Evolutionary conservation across 2,113 vertebrate species (phyloP).

Genomic region (Uria lomvia): DNA sequence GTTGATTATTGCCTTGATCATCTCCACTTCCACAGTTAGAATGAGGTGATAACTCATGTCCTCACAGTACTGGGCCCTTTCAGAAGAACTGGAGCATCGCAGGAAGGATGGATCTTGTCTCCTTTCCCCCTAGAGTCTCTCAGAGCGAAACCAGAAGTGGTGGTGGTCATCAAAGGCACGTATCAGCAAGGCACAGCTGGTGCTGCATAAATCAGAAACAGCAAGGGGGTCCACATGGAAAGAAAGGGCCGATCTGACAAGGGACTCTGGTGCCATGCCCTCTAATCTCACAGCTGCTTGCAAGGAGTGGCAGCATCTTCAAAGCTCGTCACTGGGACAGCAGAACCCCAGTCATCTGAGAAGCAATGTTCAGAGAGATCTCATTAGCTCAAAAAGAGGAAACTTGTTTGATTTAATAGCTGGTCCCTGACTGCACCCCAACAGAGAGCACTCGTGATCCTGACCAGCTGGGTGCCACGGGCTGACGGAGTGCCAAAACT

Average conservation of each 20-base stretch:
- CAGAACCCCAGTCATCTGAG: neutral
- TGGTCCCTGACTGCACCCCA: neutral
- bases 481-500: neutral
- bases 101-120: neutral
- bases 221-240: neutral
- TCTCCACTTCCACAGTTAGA: neutral
- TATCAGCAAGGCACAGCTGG: neutral
- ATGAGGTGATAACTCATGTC: neutral
- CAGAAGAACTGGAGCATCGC: neutral
- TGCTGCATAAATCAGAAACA: neutral
- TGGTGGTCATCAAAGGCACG: neutral
- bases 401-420: neutral
- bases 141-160: neutral
- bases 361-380: neutral
- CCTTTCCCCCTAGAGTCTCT: neutral
- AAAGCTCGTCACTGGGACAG: neutral
- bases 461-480: neutral
- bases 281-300: neutral
- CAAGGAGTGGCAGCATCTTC: neutral
- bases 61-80: rapidly evolving
- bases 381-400: neutral
- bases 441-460: neutral
- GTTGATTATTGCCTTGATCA: neutral
- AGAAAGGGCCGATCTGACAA: neutral
- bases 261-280: neutral